phyloP scores from a whole-genome alignment of 2,797 vertebrate genomes.

The Lutjanus campechanus region DNA sequence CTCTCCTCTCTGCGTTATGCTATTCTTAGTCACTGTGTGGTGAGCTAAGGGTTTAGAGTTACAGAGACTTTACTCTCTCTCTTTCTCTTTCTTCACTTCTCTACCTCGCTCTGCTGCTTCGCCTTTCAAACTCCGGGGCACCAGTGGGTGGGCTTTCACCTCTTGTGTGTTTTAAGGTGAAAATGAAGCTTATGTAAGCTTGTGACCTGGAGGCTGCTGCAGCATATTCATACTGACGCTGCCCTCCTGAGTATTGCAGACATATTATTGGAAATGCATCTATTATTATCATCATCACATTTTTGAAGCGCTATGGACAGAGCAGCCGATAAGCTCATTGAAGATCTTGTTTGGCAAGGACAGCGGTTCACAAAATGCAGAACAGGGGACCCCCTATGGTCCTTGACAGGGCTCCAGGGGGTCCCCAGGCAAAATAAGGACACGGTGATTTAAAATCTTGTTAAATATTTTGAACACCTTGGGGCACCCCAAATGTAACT shows the following conservation, averaged over 20 bases:
- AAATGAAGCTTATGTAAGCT: conserved; percentile 20
- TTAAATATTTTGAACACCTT: background rate
- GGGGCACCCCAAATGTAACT: no score
- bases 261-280: conserved; percentile 66
- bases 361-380: background rate
- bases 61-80: conserved; percentile 69
- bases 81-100: conserved; percentile 32
- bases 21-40: conserved; percentile 74
- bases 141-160: conserved; percentile 10
- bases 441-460: background rate
- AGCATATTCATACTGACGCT: conserved; percentile 11
- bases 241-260: conserved; percentile 27
- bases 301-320: conserved; percentile 26
- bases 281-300: conserved; percentile 64
- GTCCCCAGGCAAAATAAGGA: conserved; percentile 14
- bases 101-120: conserved; percentile 18
- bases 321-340: conserved; percentile 40
- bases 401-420: conserved; percentile 1
- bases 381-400: conserved; percentile 9
- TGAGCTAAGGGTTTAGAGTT: conserved; percentile 82
- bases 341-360: conserved; percentile 45
- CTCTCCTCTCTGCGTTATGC: conserved; percentile 61
- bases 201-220: conserved; percentile 11
- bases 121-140: conserved; percentile 20
- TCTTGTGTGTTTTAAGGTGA: conserved; percentile 24